Base-by-base conservation (phyloP, 2,888 invertebrate genomes). In the Buathra laborator region DNA sequence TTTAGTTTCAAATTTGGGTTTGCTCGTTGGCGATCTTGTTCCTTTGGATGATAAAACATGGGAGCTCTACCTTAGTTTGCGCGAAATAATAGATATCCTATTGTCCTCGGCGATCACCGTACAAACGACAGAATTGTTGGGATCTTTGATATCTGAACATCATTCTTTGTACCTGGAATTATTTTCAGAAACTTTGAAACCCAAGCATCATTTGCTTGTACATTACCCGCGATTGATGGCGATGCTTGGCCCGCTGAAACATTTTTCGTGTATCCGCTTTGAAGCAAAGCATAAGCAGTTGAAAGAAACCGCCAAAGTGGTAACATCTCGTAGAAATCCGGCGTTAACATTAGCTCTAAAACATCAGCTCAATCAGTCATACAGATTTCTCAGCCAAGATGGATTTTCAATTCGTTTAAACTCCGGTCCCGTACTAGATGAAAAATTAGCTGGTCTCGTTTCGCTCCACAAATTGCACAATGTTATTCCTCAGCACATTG, bases 181-280 rank as follows among this genome's bases (percentile, higher is more conserved):
- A 56, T 76, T 78, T 24, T 29, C 37, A 7, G 75, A 77, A 77
- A 74, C 66, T 71, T 79, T 86, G 12, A 83, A 85, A 81, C 85
- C 85, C 14, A 83, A 86, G 72, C 83, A 85, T 83, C 83, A 86
- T 78, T 77, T 78, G 56, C 56, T 86, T 2, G 53, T 83, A 67
- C 85, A 86, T 51, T 86, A 86, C 68, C 78, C 86, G 56, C 76
- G 79, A 24, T 70, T 83, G 68, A 85, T 83, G 85, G n/a, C 81
- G 83, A 78, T 81, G 53, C 59, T 86, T 43, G 86, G 83, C 66
- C 83, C 85, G 56, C 24, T 85, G 37, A 24, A 53, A 62, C 53
- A 83, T 81, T 71, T 86, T 48, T 83, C 83, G 32, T 71, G 62
- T 24, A 78, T 85, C 70, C 67, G 74, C 46, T 85, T 70, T 56